Evolutionary conservation across 2,888 invertebrate genomes (phyloP), one percentile per base, ranked within the genome.

Genomic region (Acholoe squamosa): DNA sequence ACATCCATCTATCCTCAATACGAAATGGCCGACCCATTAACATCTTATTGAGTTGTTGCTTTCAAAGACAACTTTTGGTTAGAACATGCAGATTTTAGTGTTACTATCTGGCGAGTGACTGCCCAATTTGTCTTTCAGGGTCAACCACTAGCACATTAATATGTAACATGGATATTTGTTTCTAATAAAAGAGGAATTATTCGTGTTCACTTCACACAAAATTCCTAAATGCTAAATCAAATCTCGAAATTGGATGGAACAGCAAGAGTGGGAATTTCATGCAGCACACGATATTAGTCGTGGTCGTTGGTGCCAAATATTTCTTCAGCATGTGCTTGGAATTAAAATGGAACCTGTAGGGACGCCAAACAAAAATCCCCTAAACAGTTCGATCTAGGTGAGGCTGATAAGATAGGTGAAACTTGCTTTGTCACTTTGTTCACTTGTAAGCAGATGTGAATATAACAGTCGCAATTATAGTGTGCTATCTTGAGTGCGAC

Each of bases 341-440:
- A n/a, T 5, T 71, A 28, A 14, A 28, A 28, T 14, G 31, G 43
- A 43, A 71, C 71, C 71, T 1, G 14, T 71, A 7, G 25, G 14
- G 25, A 28, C 14, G 71, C 71, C 71, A 28, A 61, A 28, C 71
- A 22, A 28, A 61, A 28, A 3, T 28, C 25, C 71, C 25, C 25
- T 71, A 71, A 14, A 71, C 28, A 25, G 12, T 71, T 28, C 7
- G 25, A 71, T 25, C 1, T 28, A 71, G 71, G 31, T 71, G 71
- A 71, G 25, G 3, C n/a, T 43, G 43, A 43, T 43, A 7, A 7
- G 71, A 71, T 28, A 71, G 71, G 71, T 71, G 71, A 71, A 71
- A 71, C 71, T 71, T 71, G 71, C 71, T 71, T 71, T 71, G 71
- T 25, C 31, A 71, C 25, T 14, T n/a, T 28, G 61, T 61, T 61